Base-by-base conservation (phyloP, 1,140 invertebrate genomes). In the Alviniconcha marisindica region DNA sequence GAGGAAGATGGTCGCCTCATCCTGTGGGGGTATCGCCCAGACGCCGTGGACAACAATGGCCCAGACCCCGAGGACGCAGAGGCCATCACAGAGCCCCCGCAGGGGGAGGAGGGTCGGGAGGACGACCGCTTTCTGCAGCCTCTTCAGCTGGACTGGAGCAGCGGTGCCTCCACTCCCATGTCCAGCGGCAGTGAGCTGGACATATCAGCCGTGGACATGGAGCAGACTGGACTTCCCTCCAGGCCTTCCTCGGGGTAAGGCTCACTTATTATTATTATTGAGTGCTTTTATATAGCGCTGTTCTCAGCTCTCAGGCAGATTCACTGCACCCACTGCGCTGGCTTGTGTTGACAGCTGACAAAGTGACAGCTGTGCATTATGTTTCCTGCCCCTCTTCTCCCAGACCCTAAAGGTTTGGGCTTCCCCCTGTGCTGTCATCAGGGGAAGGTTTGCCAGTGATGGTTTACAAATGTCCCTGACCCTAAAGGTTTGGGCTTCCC, bases 1-100 rank as follows among this genome's bases (percentile, higher is more conserved):
- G 51, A 77, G 76, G 71, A 83, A 15, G 82, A 85, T 66, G 84
- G 84, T 1, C 73, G 74, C 69, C 78, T 83, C 40, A 78, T 77
- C 33, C 51, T 85, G 40, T 54, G 54, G 33, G 84, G 84, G 21
- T 66, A 79, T 18, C 36, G 10, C 44, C 66, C 82, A 51, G 40
- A 66, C 28, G 48, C 51, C n/a, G 51, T 42, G 7, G 14, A 31
- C 31, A 24, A 66, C n/a, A 60, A 80, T 7, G 36, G 40, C 33
- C 0, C n/a, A 18, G 60, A 14, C 54, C 21, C 3, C 1, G 51
- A 42, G 2, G 31, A 48, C 36, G n/a, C 54, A 40, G 10, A 3
- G n/a, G 4, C 5, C 48, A 40, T 33, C 4, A 38, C 1, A n/a
- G 60, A 48, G 44, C 44, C 5, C 7, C 7, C 5, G 44, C 5